These are phyloP conservation scores for Pollimyrus isidori DNA, from an alignment of 2,113 vertebrate species.

Conservation along the genomic window DNA sequence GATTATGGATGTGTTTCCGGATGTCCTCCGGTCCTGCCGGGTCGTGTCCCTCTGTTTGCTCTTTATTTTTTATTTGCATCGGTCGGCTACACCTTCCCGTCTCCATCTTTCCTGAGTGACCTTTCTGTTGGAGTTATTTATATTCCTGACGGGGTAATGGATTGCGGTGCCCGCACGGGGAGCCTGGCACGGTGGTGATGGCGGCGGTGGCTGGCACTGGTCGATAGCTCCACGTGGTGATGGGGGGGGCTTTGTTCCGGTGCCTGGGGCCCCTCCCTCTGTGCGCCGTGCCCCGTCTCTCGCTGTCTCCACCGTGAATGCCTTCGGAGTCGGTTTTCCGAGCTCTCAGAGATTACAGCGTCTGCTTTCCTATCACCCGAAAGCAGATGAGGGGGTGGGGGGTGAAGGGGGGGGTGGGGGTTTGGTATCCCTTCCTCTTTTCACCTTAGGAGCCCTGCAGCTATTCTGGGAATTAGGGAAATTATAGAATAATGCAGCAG, in stretches of 20 bases:
- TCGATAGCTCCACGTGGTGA: neutral
- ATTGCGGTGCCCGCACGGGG: neutral
- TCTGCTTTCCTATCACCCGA: constrained; percentile 11
- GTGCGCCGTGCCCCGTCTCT: neutral
- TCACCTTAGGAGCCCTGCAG: neutral
- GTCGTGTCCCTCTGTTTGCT: neutral
- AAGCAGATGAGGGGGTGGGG: neutral
- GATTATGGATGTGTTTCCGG: neutral
- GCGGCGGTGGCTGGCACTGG: neutral
- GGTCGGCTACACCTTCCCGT: neutral
- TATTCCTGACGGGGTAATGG: constrained; percentile 5
- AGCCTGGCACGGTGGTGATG: neutral
- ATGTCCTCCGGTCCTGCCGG: neutral
- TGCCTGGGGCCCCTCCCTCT: neutral
- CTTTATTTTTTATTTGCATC: neutral
- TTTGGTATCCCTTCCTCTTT: neutral
- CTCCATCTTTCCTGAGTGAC: neutral
- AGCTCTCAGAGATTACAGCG: neutral
- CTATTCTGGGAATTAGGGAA: neutral
- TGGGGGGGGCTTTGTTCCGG: neutral
- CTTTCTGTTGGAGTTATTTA: constrained; percentile 9
- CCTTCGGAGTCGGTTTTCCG: neutral
- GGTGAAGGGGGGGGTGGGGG: too few species aligned
- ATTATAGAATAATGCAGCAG: neutral
- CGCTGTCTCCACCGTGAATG: neutral